Base-by-base conservation (phyloP, 2,888 invertebrate species). In the Zygothrica quintamaculata region DNA sequence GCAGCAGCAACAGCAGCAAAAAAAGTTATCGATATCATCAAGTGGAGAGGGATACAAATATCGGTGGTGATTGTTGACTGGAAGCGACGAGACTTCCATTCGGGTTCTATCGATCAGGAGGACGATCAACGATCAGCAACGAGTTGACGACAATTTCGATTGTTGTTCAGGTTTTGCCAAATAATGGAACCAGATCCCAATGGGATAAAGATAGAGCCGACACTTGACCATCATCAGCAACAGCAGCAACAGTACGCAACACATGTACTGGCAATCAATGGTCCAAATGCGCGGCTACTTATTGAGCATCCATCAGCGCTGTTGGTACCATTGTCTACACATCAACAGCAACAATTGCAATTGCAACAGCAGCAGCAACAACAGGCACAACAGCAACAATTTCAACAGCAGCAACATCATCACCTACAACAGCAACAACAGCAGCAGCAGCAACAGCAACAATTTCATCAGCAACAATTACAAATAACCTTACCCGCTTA, bases 141-240 rank as follows among this genome's bases (percentile, higher is more conserved):
- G 36, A 58, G 64, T 69, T 74, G 84, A 80, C 79, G 77, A 84
- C 81, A 86, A 86, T 84, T 80, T 86, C 80, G 86, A 84, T 81
- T 81, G 87, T 84, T 84, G 79, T 85, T 80, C 65, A 68, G 84
- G 77, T 62, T 77, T 84, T 66, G 74, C 68, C 84, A 82, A 90
- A 90, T 87, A 89, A 90, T 90, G 90, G 91, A 90, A 88, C 87
- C 90, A 87, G 89, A 90, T 88, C 88, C 90, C 86, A 90, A 89
- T 86, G 89, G 89, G 89, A 90, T 90, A 85, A 90, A 91, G 88
- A 88, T 91, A 84, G 90, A 90, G 86, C 88, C 89, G 74, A 81
- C 89, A 73, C 86, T 90, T 76, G 90, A 90, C 78, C 89, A 88
- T 55, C 88, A 88, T 48, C 87, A 88, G 51, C 86, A 84, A 56